These are phyloP conservation scores for Chaetogeoica ovagalla DNA, from an alignment of 2,888 invertebrate genomes.

Conservation along the genomic window DNA sequence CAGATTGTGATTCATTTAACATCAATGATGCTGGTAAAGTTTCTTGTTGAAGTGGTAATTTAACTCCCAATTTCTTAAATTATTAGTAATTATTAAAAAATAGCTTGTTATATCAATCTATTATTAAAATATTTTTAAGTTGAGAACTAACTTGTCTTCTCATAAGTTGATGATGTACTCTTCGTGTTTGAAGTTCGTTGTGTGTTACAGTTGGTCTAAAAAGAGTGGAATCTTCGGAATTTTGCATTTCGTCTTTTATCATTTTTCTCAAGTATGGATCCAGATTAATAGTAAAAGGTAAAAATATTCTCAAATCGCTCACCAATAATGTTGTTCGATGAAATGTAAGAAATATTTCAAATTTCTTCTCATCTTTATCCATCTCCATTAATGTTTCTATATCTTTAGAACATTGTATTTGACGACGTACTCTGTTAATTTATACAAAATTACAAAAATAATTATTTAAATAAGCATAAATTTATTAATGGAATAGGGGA, in stretches of 20 bases:
- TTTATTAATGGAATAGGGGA: too few relatives aligned
- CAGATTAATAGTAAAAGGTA: constrained; percentile 96
- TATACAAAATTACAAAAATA: constrained; percentile 5
- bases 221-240: constrained; percentile 51
- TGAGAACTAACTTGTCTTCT: constrained; percentile 39
- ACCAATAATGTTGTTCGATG: constrained; percentile 83
- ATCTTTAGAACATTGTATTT: constrained; percentile 82
- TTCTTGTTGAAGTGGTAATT: constrained; percentile 33
- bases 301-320: constrained; percentile 88
- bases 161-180: constrained; percentile 43
- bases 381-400: constrained; percentile 86
- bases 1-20: constrained; percentile 41
- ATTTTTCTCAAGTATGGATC: constrained; percentile 97
- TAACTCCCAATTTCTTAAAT: constrained; percentile 43
- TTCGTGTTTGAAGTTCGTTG: constrained; percentile 38
- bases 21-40: constrained; percentile 31
- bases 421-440: constrained; percentile 71
- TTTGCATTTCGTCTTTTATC: constrained; percentile 76
- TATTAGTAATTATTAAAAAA: constrained; percentile 1
- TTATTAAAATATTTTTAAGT: neutral
- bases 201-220: constrained; percentile 39
- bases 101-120: neutral
- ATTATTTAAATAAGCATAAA: neutral
- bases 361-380: constrained; percentile 91
- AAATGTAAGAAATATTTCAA: constrained; percentile 88